A percentile compares a stretch with the other conserved stretches of the same genome.
phyloP scores from a whole-genome alignment of 35 echinoderm and acorn worm species.

The Apostichopus japonicus region DNA sequence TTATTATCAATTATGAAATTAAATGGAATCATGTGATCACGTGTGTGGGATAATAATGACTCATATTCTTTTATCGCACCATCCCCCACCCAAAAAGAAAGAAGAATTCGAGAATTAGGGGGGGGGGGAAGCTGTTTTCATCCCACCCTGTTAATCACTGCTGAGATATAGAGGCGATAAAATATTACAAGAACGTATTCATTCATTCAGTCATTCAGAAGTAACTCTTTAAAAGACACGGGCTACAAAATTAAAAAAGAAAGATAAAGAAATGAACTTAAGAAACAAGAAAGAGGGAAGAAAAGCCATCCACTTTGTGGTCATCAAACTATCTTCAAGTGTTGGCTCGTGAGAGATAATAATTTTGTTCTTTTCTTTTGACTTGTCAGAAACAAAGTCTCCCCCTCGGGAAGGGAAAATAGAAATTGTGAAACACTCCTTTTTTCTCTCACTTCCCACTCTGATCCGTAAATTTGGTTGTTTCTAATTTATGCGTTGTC shows the following conservation, averaged over 20 bases:
- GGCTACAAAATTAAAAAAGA: not conserved
- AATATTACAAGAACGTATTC: too few relatives aligned
- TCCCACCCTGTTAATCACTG: too few relatives aligned
- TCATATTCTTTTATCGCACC: too few relatives aligned
- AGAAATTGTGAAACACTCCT: conserved; percentile 29
- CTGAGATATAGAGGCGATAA: too few relatives aligned
- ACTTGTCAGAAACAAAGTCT: conserved; percentile 26
- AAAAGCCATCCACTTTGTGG: conserved; percentile 39
- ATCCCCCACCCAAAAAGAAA: too few relatives aligned
- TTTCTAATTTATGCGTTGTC: conserved; percentile 61
- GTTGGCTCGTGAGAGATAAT: conserved; percentile 51
- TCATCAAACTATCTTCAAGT: conserved; percentile 36
- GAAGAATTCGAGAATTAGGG: too few relatives aligned
- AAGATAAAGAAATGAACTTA: not conserved
- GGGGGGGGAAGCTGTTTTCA: too few relatives aligned
- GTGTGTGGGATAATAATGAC: too few relatives aligned
- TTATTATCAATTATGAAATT: too few relatives aligned
- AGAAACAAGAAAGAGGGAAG: not conserved
- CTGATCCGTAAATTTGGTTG: conserved; percentile 6
- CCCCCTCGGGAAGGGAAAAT: conserved; percentile 12
- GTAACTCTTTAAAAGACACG: conserved; percentile 6
- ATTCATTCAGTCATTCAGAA: not conserved
- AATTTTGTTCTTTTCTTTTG: conserved; percentile 43
- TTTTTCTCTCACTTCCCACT: not conserved
- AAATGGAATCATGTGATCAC: too few relatives aligned